These are phyloP conservation scores for Trachymyrmex septentrionalis DNA, from an alignment of 1,140 invertebrate species.

Conservation along the genomic window DNA sequence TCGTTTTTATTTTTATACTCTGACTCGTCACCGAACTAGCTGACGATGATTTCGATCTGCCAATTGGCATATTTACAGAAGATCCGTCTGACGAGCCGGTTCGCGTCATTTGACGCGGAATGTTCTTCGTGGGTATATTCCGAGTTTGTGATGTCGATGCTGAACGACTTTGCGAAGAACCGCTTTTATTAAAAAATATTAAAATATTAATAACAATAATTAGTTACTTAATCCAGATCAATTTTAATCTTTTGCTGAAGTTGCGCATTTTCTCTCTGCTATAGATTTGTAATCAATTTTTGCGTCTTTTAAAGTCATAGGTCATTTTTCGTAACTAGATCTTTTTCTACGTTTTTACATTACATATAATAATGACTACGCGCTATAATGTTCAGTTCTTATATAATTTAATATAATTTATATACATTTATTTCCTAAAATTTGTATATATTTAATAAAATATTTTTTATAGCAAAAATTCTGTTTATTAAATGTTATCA, in stretches of 20 bases:
- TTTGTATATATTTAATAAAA: not conserved
- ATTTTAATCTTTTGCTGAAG: not conserved
- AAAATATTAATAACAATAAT: constrained; percentile 15
- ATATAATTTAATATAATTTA: not conserved
- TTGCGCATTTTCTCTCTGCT: not conserved
- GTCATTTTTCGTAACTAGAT: no score
- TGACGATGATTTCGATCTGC: constrained; percentile 84
- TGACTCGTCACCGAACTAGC: constrained; percentile 83
- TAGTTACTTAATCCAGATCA: constrained; percentile 3
- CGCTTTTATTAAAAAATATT: constrained; percentile 47
- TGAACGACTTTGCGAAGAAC: constrained; percentile 62
- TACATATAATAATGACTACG: not conserved
- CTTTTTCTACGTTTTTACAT: not conserved
- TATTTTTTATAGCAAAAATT: not conserved
- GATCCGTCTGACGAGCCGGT: constrained; percentile 79
- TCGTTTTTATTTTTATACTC: constrained; percentile 84
- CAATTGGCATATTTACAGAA: constrained; percentile 83
- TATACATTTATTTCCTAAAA: not conserved
- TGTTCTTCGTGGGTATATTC: constrained; percentile 78
- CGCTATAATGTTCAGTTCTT: not conserved
- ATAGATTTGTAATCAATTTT: not conserved
- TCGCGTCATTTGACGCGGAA: constrained; percentile 81
- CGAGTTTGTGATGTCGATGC: constrained; percentile 62
- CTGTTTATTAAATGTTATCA: not conserved
- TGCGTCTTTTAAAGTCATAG: not conserved